phyloP scores from a whole-genome alignment of 2,888 invertebrate genomes.

The Blastobasis lacticolella region DNA sequence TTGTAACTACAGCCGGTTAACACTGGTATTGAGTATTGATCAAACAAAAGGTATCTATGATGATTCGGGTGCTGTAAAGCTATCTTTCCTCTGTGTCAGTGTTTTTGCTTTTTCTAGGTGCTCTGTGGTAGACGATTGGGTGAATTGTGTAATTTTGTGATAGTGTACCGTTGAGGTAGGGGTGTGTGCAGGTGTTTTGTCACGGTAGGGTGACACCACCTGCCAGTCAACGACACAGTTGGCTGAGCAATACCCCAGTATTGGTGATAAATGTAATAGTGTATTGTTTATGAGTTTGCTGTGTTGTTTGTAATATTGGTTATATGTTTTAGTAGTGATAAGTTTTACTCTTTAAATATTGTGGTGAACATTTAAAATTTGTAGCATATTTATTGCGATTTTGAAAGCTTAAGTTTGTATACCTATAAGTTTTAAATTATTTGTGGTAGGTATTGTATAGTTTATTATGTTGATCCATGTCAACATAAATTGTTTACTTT shows the following conservation, averaged over 20 bases:
- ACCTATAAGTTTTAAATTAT: too few relatives aligned
- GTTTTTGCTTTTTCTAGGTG: slow-evolving; percentile 24
- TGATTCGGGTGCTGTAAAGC: slow-evolving; percentile 22
- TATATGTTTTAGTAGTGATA: too few relatives aligned
- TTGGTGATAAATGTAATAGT: slow-evolving; percentile 17
- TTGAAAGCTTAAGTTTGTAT: too few relatives aligned
- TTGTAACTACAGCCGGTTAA: slow-evolving; percentile 39
- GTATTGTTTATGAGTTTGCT: slow-evolving; percentile 21
- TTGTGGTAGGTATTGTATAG: too few relatives aligned
- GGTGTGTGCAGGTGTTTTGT: slow-evolving; percentile 60
- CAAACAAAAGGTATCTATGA: slow-evolving; percentile 62
- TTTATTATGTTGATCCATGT: too few relatives aligned
- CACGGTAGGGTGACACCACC: slow-evolving; percentile 54
- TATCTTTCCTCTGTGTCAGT: not conserved
- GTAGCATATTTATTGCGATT: too few relatives aligned
- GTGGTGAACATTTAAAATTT: too few relatives aligned
- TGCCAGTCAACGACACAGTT: slow-evolving; percentile 49
- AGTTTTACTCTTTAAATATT: too few relatives aligned
- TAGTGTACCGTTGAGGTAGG: slow-evolving; percentile 35
- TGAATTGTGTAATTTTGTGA: slow-evolving; percentile 31
- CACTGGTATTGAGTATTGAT: slow-evolving; percentile 57
- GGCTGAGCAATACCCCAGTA: slow-evolving; percentile 36
- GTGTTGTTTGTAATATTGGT: not conserved
- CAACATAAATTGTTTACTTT: too few relatives aligned
- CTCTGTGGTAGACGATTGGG: slow-evolving; percentile 27